Evolutionary conservation across 2,888 invertebrate species (phyloP).

Genomic region (Biston betularia): DNA sequence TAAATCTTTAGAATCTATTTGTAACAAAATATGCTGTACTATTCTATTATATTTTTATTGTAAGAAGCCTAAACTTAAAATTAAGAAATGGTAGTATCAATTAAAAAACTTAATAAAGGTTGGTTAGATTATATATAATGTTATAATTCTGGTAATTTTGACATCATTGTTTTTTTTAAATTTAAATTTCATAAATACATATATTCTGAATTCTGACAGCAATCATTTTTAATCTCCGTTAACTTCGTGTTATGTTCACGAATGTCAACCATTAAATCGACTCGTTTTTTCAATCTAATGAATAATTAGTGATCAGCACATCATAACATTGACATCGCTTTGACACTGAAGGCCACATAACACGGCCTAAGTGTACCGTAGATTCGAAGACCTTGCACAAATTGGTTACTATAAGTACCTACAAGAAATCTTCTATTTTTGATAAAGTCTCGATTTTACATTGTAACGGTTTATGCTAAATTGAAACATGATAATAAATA

Average conservation of each 20-base stretch:
- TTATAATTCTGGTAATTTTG: too few relatives aligned
- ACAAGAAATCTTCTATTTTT: too few relatives aligned
- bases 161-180: too few relatives aligned
- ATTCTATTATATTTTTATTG: too few relatives aligned
- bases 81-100: too few relatives aligned
- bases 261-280: slow-evolving; percentile 29
- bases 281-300: slow-evolving; percentile 21
- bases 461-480: not conserved
- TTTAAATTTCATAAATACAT: too few relatives aligned
- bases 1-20: too few relatives aligned
- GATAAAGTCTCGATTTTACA: not conserved
- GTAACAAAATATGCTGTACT: too few relatives aligned
- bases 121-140: too few relatives aligned
- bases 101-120: too few relatives aligned
- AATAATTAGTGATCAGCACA: slow-evolving; percentile 29
- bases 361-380: not conserved
- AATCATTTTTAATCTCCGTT: slow-evolving; percentile 14
- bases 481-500: too few relatives aligned
- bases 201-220: not conserved
- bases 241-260: slow-evolving; percentile 19
- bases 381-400: not conserved
- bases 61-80: too few relatives aligned
- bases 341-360: slow-evolving; percentile 38
- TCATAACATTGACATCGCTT: slow-evolving; percentile 33
- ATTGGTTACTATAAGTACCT: not conserved